Conservation (phyloP, 2,113 vertebrate species). For the Pandion haliaetus region DNA sequence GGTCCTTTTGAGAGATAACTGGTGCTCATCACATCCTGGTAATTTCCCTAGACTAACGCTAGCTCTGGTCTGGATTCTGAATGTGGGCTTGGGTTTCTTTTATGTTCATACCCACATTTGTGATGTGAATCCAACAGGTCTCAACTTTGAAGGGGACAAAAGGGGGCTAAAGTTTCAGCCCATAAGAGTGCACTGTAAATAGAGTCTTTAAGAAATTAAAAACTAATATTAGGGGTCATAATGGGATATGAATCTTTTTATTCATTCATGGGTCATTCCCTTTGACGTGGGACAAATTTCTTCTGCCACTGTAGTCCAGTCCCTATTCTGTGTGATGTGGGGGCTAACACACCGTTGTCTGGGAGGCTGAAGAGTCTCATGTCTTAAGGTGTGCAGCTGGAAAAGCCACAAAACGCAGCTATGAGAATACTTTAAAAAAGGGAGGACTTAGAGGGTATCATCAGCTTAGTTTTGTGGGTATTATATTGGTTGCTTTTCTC, state of each 20-base stretch:
- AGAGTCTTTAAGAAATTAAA: background rate
- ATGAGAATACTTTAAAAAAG: background rate
- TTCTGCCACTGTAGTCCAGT: background rate
- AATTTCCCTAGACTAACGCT: background rate
- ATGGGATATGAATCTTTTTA: background rate
- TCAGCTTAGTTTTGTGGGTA: background rate
- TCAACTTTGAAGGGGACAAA: background rate
- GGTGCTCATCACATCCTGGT: slow-evolving; percentile 14
- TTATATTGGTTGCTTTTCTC: background rate
- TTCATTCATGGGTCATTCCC: background rate
- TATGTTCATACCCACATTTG: background rate
- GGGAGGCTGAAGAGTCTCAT: background rate
- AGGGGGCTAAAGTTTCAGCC: background rate
- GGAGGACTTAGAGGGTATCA: background rate
- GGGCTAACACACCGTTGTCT: background rate
- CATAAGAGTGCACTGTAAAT: background rate
- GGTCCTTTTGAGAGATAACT: background rate
- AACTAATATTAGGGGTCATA: background rate
- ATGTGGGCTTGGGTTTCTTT: background rate
- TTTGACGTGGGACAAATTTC: background rate
- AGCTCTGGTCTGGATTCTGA: background rate
- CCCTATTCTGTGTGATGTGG: background rate
- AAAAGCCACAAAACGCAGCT: background rate
- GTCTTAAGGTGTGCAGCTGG: background rate
- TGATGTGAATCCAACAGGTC: background rate